Conservation (phyloP, 2,888 invertebrate species). For the Drosophila barbarae region DNA sequence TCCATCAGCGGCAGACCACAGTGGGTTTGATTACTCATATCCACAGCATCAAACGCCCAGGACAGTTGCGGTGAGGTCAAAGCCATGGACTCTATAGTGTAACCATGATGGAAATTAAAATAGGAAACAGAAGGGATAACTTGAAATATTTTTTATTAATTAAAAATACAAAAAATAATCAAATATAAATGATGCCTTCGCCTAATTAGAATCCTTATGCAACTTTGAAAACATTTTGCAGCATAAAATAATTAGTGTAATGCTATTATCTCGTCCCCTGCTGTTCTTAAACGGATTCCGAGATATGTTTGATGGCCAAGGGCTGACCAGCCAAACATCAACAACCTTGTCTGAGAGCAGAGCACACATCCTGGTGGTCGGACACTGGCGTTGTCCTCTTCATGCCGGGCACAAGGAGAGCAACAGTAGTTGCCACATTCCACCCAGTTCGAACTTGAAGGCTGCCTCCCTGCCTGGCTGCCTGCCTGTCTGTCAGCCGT, state of each 20-base stretch:
- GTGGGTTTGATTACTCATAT: conserved; percentile 32
- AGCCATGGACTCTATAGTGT: accelerated
- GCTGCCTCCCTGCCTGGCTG: background rate
- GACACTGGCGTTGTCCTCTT: conserved; percentile 37
- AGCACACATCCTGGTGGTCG: conserved; percentile 13
- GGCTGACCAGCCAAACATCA: conserved; percentile 14
- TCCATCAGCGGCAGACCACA: conserved; percentile 9
- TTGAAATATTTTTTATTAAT: no score
- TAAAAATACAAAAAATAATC: background rate
- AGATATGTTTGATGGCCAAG: conserved; percentile 8
- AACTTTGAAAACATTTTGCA: background rate
- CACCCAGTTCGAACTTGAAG: conserved; percentile 8
- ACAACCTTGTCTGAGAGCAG: conserved; percentile 19
- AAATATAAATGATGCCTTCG: background rate
- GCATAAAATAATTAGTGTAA: no score
- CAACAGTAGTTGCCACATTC: conserved; percentile 46
- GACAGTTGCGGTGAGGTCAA: background rate
- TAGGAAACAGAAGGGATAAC: background rate
- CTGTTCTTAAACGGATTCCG: conserved; percentile 8
- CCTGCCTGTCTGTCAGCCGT: conserved; percentile 7
- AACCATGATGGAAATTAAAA: background rate
- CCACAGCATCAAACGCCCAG: conserved; percentile 10
- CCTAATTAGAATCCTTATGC: background rate
- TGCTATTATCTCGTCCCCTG: background rate
- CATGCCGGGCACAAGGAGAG: conserved; percentile 27